A percentile compares a stretch with the other conserved stretches of the same genome.
Evolutionary conservation across 2,888 invertebrate genomes (phyloP).

Genomic region (Apamea crenata): DNA sequence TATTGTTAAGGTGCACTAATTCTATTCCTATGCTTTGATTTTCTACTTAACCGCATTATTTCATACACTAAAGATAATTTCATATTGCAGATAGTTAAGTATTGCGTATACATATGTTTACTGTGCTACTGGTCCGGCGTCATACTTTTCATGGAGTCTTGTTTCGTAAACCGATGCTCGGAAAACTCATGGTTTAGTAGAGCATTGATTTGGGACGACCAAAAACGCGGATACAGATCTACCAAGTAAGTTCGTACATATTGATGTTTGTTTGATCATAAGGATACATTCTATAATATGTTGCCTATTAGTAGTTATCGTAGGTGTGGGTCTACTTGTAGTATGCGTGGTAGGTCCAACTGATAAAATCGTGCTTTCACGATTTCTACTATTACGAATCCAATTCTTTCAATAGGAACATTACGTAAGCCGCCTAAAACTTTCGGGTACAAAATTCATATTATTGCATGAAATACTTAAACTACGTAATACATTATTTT

Average conservation of each 20-base stretch:
- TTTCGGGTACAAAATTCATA: conserved; percentile 31
- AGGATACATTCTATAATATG: neutral
- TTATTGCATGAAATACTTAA: conserved; percentile 40
- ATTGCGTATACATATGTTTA: conserved; percentile 84
- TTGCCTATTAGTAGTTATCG: neutral
- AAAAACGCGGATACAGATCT: conserved; percentile 51
- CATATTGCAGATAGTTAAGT: conserved; percentile 82
- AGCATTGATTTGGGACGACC: conserved; percentile 78
- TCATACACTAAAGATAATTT: neutral
- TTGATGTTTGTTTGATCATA: neutral
- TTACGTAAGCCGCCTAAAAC: conserved; percentile 20
- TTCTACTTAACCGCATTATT: neutral
- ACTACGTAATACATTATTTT: conserved; percentile 54
- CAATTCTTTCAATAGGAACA: conserved; percentile 18
- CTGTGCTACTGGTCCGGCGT: conserved; percentile 89
- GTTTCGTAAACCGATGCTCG: conserved; percentile 86
- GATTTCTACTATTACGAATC: conserved; percentile 34
- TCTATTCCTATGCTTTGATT: neutral
- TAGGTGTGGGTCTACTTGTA: conserved; percentile 25
- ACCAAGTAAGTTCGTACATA: conserved; percentile 71
- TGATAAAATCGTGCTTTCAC: conserved; percentile 43
- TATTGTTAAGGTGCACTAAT: conserved; percentile 79
- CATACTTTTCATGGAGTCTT: conserved; percentile 88
- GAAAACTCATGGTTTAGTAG: conserved; percentile 87
- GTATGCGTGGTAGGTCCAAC: neutral